phyloP scores from a whole-genome alignment of 2,888 invertebrate genomes.

The Dynastes maya region DNA sequence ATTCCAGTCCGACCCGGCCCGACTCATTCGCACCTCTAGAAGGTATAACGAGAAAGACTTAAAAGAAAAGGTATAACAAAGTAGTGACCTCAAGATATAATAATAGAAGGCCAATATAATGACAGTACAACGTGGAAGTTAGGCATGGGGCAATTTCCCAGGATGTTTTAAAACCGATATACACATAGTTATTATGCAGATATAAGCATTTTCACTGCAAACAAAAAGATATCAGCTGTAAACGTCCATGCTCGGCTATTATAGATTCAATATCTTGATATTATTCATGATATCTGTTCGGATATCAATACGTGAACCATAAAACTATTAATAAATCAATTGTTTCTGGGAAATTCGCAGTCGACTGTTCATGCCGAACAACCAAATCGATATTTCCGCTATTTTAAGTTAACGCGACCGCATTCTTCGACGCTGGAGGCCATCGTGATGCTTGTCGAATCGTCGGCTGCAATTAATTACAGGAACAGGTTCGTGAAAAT shows the following conservation, averaged over 20 bases:
- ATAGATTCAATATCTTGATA: background rate
- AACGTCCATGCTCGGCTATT: background rate
- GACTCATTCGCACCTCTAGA: too few relatives aligned
- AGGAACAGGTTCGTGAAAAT: conserved; percentile 25
- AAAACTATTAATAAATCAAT: conserved; percentile 41
- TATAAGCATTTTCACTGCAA: too few relatives aligned
- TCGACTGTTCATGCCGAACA: conserved; percentile 1
- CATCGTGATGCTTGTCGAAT: conserved; percentile 15
- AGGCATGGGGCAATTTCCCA: too few relatives aligned
- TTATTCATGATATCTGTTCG: background rate
- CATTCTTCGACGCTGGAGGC: conserved; percentile 5
- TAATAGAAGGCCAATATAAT: too few relatives aligned
- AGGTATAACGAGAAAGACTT: too few relatives aligned
- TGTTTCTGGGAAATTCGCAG: conserved; percentile 33
- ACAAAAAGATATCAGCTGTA: too few relatives aligned
- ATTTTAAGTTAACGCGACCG: conserved; percentile 29
- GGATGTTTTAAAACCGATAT: too few relatives aligned
- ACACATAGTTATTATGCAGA: too few relatives aligned
- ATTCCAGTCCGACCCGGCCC: too few relatives aligned
- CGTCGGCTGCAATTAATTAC: conserved; percentile 21
- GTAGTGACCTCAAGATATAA: too few relatives aligned
- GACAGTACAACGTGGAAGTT: too few relatives aligned
- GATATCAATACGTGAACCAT: background rate
- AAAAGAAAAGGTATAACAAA: too few relatives aligned
- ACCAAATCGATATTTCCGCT: conserved; percentile 37